Evolutionary conservation across 2,113 vertebrate genomes (phyloP), one percentile per base, ranked within the genome.

Genomic region (Mixornis gularis): DNA sequence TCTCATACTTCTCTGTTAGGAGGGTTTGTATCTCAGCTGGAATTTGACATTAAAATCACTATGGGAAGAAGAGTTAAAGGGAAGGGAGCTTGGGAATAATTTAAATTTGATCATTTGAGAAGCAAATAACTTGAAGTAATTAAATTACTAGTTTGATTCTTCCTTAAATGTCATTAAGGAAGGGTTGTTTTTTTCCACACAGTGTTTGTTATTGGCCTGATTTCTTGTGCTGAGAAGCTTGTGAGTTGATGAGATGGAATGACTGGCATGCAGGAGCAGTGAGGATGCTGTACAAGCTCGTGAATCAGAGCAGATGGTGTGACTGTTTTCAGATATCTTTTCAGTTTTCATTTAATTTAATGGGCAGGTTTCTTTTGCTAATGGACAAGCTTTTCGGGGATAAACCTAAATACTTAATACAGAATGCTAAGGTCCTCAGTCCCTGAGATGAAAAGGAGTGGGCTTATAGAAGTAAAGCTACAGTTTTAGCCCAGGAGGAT

Each of bases 271-370:
- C 65, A 83, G 87, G 66, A 92, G 30, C 1, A 0, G 66, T 73
- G 60, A 81, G 94, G 73, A 63, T 95, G 89, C 91, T 93, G 55
- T 91, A 71, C 52, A 90, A 52, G 79, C 87, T 87, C 2, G 1
- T 90, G 96, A 95, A 90, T 94, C 81, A 77, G 90, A 93, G 69
- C 95, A 96, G 92, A 96, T 96, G 95, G 94, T 94, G 68, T 85
- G 84, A 82, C 92, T 91, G 65, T 91, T 92, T 90, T 90, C 92
- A 89, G 29, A 76, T 81, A 80, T 53, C 43, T 84, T 87, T 79
- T 89, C 40, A 41, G 64, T 85, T 87, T 74, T 90, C n/a, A 8
- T 64, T 84, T 30, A 74, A 68, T 94, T 79, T 80, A 51, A 65
- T 1, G 6, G 87, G 27, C 72, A 74, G 68, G n/a, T 94, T 90